Conservation (phyloP, 2,888 invertebrate genomes). For the Eilema depressum region DNA sequence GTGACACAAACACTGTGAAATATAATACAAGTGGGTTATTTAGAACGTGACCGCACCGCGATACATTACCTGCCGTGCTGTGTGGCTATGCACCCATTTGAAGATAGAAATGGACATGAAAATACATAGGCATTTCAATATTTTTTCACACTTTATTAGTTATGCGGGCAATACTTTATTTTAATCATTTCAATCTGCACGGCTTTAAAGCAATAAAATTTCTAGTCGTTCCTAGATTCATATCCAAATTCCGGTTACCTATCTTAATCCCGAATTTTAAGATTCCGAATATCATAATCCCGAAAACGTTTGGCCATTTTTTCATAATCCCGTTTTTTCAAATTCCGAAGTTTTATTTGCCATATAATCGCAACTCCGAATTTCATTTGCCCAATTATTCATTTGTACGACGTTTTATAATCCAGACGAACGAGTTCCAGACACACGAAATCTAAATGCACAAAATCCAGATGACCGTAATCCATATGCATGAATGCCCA, state of each 20-base stretch:
- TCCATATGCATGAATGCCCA: no score
- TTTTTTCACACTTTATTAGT: slow-evolving; percentile 12
- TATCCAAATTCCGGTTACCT: slow-evolving; percentile 34
- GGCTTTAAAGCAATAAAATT: background rate
- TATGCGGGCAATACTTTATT: slow-evolving; percentile 17
- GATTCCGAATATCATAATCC: no score
- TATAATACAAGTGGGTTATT: slow-evolving; percentile 77
- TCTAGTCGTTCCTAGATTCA: slow-evolving; percentile 9
- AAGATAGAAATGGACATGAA: slow-evolving; percentile 50
- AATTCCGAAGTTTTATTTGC: no score
- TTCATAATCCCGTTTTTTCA: no score
- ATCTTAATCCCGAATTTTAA: no score
- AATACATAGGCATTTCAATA: slow-evolving; percentile 24
- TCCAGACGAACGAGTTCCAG: no score
- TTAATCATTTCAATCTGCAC: slow-evolving; percentile 26
- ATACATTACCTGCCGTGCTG: slow-evolving; percentile 66
- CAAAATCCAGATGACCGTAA: no score
- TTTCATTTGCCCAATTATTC: no score
- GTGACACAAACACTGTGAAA: slow-evolving; percentile 73
- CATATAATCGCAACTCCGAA: no score
- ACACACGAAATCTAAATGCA: no score
- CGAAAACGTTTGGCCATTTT: no score
- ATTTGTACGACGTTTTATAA: no score
- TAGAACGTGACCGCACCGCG: slow-evolving; percentile 77
- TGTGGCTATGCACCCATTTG: slow-evolving; percentile 59